Conservation (phyloP, 2,113 vertebrate genomes). For the Papio anubis region DNA sequence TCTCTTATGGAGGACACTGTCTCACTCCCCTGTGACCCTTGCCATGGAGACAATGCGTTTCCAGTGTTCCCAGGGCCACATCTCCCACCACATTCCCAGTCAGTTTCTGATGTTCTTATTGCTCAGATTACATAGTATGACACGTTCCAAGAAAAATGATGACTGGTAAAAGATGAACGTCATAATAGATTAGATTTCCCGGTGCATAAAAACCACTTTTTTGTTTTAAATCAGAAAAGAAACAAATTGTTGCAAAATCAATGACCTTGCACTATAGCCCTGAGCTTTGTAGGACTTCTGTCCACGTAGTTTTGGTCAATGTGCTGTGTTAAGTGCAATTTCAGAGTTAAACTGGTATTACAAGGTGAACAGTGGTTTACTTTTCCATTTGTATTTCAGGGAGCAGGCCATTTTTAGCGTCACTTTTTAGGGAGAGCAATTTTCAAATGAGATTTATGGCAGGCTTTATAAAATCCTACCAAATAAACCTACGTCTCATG, state of each 20-base stretch:
- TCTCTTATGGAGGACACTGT: background rate
- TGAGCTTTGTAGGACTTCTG: background rate
- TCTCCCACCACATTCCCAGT: conserved; percentile 1
- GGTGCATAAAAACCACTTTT: background rate
- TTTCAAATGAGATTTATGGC: conserved; percentile 25
- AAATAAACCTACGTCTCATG: background rate
- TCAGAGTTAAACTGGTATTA: background rate
- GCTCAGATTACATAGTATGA: conserved; percentile 25
- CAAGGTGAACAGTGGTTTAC: background rate
- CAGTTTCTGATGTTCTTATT: conserved; percentile 38
- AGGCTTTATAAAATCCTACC: conserved; percentile 43
- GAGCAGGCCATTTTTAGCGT: conserved; percentile 14
- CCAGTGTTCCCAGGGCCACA: conserved; percentile 18
- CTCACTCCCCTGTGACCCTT: background rate
- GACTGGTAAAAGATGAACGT: background rate
- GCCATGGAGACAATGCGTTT: conserved; percentile 27
- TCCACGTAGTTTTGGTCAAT: background rate
- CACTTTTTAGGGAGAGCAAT: background rate
- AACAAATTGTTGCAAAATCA: conserved; percentile 25
- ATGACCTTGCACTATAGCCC: background rate
- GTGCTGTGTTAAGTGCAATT: background rate
- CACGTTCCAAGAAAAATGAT: conserved; percentile 18
- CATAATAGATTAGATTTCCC: conserved; percentile 18
- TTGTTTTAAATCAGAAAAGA: conserved; percentile 46
- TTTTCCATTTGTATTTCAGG: conserved; percentile 13